Conservation (phyloP, 2,113 vertebrate species). For the Thalassarche chlororhynchos region DNA sequence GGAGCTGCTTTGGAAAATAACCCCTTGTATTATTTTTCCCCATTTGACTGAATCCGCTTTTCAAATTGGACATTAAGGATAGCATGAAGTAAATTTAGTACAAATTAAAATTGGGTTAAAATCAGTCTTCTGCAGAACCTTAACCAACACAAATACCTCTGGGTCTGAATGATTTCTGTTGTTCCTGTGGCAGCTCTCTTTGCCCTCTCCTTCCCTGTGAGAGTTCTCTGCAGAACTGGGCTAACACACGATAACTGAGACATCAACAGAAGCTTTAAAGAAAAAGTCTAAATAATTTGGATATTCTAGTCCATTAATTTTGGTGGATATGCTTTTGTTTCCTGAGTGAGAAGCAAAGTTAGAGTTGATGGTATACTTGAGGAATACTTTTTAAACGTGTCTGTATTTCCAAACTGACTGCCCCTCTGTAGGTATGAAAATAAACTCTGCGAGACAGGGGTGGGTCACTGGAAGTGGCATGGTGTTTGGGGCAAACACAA, state of each 20-base stretch:
- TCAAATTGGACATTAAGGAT: background rate
- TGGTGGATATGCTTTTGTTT: background rate
- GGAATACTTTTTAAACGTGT: background rate
- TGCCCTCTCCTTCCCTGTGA: background rate
- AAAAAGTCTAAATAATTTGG: background rate
- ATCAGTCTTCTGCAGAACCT: background rate
- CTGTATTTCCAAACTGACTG: background rate
- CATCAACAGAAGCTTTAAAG: background rate
- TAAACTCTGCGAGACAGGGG: fast-evolving
- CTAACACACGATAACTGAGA: background rate
- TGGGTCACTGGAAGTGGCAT: background rate
- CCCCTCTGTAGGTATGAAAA: background rate
- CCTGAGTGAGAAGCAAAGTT: background rate
- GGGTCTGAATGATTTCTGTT: background rate
- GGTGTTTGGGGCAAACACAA: background rate
- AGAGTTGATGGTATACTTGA: background rate
- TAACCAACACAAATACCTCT: background rate
- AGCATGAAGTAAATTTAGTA: background rate
- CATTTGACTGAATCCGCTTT: background rate
- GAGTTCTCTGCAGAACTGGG: background rate
- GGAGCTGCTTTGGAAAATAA: background rate
- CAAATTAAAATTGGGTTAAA: background rate
- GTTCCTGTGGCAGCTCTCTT: background rate
- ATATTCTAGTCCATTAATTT: background rate
- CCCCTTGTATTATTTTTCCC: background rate